Base-by-base conservation (phyloP, 2,888 invertebrate genomes). In the Ectemnius cavifrons region DNA sequence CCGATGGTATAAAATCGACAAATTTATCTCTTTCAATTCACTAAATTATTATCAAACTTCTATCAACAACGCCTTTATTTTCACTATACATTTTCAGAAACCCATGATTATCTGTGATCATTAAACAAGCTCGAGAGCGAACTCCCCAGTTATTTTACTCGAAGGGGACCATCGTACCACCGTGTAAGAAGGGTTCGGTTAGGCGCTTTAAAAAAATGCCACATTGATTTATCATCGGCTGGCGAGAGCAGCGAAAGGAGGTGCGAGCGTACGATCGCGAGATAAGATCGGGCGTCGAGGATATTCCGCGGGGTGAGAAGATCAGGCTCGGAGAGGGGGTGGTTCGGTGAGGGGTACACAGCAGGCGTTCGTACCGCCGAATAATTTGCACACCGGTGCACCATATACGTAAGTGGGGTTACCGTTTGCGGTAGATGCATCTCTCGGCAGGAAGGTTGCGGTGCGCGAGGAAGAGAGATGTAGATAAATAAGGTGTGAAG, bases 401-500 rank as follows among this genome's bases (percentile, higher is more conserved):
- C 78, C 84, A 77, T 75, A 75, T 74, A 84, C 63, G 80, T 76
- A 77, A 73, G 67, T 78, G 73, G 82, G 72, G 28, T n/a, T 37
- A 37, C 16, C 46, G 57, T n/a, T 59, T 62, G 28, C 57, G 8
- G 64, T 49, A 63, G 73, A 68, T 72, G 73, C 64, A 63, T 61
- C 63, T 37, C 37, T 37, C 37, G 37, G 37, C 6, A 37, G 37
- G 68, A 64, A 52, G 52, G 16, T 47, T 18, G 59, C 52, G 61
- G 61, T 23, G 57, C 58, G 46, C 52, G 67, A 20, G 64, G 63
- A 63, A 67, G 67, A 72, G 63, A 85, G 82, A 80, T 80, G 77
- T 73, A 80, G 84, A 84, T 85, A 85, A 85, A 84, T 85, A 82
- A 84, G 79, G 84, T 81, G 84, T 73, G 82, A 85, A 85, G 77